Percentiles rank a stretch among this genome's conserved stretches.
phyloP scores from a whole-genome alignment of 2,113 vertebrate species.

The Helogale parvula region DNA sequence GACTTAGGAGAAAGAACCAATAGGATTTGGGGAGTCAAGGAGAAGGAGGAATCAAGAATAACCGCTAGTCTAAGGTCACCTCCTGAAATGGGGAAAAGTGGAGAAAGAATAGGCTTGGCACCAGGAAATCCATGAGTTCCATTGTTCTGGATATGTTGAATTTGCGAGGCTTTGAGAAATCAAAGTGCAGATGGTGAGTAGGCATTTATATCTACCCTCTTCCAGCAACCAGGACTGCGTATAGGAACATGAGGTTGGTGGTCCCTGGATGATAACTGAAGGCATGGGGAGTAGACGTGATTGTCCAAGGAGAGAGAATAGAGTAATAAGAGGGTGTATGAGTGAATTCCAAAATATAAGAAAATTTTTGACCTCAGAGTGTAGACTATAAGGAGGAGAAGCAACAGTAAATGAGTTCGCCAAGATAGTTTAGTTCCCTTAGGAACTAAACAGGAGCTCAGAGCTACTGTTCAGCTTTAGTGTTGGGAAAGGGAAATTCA shows the following conservation, averaged over 20 bases:
- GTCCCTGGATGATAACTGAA: not conserved
- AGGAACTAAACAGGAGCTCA: not conserved
- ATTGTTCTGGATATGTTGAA: not conserved
- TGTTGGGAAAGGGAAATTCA: not conserved
- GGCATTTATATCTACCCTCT: not conserved
- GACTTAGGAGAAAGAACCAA: not conserved
- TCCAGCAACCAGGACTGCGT: not conserved
- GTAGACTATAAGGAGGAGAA: not conserved
- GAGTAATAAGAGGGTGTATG: not conserved
- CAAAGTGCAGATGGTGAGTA: not conserved
- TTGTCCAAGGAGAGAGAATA: not conserved
- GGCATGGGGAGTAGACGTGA: rapidly evolving
- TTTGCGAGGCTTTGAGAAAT: not conserved
- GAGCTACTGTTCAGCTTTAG: not conserved
- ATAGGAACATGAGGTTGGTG: not conserved
- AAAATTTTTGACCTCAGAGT: not conserved
- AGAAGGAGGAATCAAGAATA: not conserved
- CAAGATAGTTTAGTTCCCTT: not conserved
- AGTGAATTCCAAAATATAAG: not conserved
- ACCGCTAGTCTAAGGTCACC: not conserved
- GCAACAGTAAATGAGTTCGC: not conserved
- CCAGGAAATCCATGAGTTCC: not conserved
- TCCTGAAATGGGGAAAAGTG: not conserved
- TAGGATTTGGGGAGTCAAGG: not conserved
- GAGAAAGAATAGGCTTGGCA: not conserved